Percentiles rank a stretch among this genome's conserved stretches.
Evolutionary conservation across 2,888 invertebrate species (phyloP).

Genomic region (Adineta ricciae): DNA sequence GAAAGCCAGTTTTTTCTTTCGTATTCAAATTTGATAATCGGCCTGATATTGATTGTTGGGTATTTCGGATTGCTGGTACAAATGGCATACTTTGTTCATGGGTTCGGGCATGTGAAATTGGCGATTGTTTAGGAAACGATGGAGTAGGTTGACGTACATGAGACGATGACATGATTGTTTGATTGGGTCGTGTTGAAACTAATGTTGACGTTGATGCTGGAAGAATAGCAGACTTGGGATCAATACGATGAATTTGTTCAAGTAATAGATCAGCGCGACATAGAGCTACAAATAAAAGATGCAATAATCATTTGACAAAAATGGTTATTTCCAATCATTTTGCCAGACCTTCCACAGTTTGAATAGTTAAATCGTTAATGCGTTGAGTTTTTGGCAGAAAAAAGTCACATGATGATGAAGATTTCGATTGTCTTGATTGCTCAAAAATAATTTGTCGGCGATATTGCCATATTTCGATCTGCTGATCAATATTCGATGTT

Average conservation of each 20-base stretch:
- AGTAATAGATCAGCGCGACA: not conserved
- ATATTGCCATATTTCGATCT: not conserved
- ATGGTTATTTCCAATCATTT: no score
- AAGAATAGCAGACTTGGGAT: not conserved
- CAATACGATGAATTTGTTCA: constrained; percentile 5
- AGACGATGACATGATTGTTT: not conserved
- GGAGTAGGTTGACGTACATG: not conserved
- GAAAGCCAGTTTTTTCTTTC: not conserved
- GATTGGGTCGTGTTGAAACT: not conserved
- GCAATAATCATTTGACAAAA: no score
- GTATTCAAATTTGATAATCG: not conserved
- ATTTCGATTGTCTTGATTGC: not conserved
- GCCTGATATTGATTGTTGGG: not conserved
- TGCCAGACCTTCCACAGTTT: not conserved
- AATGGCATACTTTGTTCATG: not conserved
- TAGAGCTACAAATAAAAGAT: not conserved
- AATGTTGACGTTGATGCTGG: not conserved
- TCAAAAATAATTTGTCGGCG: not conserved
- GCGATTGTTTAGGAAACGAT: not conserved
- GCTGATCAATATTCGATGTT: not conserved
- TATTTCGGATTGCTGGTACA: not conserved
- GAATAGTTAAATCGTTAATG: not conserved
- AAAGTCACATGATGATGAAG: not conserved
- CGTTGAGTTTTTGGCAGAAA: not conserved
- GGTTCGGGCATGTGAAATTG: not conserved